Evolutionary conservation across 2,113 vertebrate genomes (phyloP).

Genomic region (Typhlomys cinereus): DNA sequence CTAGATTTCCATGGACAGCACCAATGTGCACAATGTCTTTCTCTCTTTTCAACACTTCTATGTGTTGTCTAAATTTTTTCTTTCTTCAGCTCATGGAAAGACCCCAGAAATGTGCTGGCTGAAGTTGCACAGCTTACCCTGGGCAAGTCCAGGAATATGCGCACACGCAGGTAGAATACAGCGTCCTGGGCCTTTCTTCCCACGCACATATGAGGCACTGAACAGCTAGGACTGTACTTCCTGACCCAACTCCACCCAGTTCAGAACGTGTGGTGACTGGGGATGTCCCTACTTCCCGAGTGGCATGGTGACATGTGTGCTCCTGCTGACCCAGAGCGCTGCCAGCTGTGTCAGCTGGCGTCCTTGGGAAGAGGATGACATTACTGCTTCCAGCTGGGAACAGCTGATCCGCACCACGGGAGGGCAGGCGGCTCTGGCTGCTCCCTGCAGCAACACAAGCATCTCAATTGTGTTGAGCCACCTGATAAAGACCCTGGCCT

Average conservation of each 20-base stretch:
- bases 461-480: neutral
- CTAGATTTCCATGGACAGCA: neutral
- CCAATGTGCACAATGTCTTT: neutral
- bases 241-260: neutral
- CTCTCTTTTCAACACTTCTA: neutral
- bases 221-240: no score
- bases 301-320: neutral
- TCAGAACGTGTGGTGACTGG: neutral
- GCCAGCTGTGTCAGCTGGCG: constrained; percentile 74
- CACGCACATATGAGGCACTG: neutral
- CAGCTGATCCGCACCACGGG: constrained; percentile 56
- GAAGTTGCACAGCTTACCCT: neutral
- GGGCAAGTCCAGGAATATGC: neutral
- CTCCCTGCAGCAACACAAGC: neutral
- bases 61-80: neutral
- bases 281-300: neutral
- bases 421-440: neutral
- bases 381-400: constrained; percentile 68
- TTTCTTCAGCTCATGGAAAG: neutral
- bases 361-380: constrained; percentile 52
- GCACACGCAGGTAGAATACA: neutral
- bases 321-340: neutral
- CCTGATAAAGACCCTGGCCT: neutral
- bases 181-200: neutral
- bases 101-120: neutral